Conservation (phyloP, 53 echinoderm and acorn worm genomes). For the Patiria pectinifera region DNA sequence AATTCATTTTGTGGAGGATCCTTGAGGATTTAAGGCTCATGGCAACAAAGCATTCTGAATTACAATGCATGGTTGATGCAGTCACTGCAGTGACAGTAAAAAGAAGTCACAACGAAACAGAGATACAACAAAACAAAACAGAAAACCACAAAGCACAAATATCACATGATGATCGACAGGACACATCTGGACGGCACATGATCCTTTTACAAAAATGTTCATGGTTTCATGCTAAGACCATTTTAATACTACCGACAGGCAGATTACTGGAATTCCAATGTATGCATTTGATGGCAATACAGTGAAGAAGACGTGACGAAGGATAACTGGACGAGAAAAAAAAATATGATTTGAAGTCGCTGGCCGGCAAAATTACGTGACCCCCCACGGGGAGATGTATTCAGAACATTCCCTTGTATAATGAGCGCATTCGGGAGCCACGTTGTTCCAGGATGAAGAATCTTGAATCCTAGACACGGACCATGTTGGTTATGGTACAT, state of each 20-base stretch:
- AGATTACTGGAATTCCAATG: neutral
- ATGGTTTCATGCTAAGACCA: conserved; percentile 3
- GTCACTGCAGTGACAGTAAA: no score
- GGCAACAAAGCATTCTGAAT: no score
- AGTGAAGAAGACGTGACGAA: neutral
- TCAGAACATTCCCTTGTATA: neutral
- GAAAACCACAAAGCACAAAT: neutral
- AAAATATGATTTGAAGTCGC: neutral
- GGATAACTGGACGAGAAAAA: neutral
- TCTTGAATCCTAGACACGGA: neutral
- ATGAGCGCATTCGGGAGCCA: neutral
- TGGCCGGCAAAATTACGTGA: neutral
- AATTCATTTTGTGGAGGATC: no score
- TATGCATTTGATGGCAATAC: neutral
- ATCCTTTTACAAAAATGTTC: neutral
- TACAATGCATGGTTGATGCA: no score
- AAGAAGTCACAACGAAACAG: neutral
- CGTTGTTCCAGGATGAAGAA: neutral
- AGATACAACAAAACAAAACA: neutral
- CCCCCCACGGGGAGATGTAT: neutral
- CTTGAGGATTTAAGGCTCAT: no score
- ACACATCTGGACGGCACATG: neutral
- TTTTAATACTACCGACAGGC: neutral
- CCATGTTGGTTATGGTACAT: neutral
- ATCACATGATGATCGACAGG: neutral